Percentiles rank a stretch among this genome's conserved stretches.
Conservation (phyloP, 2,888 invertebrate genomes). For the Ashinkailepas kermadecensis region DNA sequence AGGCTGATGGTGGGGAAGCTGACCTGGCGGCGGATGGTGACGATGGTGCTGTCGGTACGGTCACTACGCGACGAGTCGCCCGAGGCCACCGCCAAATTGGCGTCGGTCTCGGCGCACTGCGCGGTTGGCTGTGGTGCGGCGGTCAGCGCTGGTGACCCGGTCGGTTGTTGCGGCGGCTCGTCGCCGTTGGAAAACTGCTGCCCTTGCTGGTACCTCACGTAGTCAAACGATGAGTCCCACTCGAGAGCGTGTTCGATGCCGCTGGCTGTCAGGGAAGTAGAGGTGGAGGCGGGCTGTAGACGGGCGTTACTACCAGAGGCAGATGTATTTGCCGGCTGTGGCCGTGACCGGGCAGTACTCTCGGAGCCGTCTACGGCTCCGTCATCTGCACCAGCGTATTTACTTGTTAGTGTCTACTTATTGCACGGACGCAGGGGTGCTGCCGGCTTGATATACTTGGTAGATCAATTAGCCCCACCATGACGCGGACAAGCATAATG, state of each 20-base stretch:
- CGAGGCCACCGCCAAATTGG: not conserved
- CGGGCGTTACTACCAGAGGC: too few relatives aligned
- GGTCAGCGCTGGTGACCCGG: not conserved
- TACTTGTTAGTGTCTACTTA: too few relatives aligned
- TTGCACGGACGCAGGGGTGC: too few relatives aligned
- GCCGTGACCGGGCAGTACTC: not conserved
- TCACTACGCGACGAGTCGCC: slow-evolving; percentile 6
- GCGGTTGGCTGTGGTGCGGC: not conserved
- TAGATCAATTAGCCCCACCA: too few relatives aligned
- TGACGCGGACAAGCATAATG: too few relatives aligned
- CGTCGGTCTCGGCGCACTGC: not conserved
- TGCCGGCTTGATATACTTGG: too few relatives aligned
- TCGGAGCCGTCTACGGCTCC: not conserved
- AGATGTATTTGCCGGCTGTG: not conserved
- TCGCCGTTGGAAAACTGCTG: too few relatives aligned
- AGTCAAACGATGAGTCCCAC: slow-evolving; percentile 11
- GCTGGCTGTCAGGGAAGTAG: not conserved
- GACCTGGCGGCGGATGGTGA: slow-evolving; percentile 1
- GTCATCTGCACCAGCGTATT: not conserved
- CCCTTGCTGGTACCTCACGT: not conserved
- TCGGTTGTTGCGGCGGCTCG: too few relatives aligned
- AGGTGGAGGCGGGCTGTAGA: not conserved
- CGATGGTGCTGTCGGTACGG: not conserved
- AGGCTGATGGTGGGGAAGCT: slow-evolving; percentile 20
- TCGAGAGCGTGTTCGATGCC: not conserved